Evolutionary conservation across 2,888 invertebrate species (phyloP), one percentile per base, ranked within the genome.

Genomic region (Danaus chrysippus): DNA sequence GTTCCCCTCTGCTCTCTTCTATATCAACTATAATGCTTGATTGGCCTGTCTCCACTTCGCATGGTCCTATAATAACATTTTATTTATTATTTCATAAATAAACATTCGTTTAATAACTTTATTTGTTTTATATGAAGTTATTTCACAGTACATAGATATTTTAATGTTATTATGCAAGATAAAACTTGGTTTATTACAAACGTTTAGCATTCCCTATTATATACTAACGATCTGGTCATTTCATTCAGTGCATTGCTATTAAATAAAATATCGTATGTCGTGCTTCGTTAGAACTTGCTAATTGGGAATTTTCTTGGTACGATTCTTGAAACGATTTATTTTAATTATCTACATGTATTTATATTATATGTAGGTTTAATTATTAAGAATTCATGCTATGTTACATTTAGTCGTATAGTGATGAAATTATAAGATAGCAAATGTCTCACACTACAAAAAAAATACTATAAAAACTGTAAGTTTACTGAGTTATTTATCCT

Each of bases 21-120:
- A 97, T 96, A 80, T 97, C 97, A 72, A 97, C 92, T 76, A 97
- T 97, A 69, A 97, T 96, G 81, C 96, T 97, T 43, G 96, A 95
- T 77, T 96, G 95, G 44, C 96, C 96, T 63, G 94, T 95, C 91
- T 96, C 96, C 75, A 96, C 95, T 83, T 97, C 96, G 87, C 97
- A 97, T 83, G 91, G 89, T 74, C 91, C 91, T 91, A 81, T 15
- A 79, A 81, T 13, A 56, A 13, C 23, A 58, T 34, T 42, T 42
- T 42, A 1, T 46, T 19, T 56, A 42, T 19, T 42, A 42, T 34
- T 23, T 34, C 23, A 34, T 34, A 34, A 34, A 34, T 34, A 34
- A 34, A 34, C 23, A 34, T 34, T 34, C 23, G 23, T 34, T 3
- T 34, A 34, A 34, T 34, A 6, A 8, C 3, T 34, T 34, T 34